These are phyloP conservation scores for Halictus quadricinctus DNA, from an alignment of 2,888 invertebrate species.

Conservation along the genomic window DNA sequence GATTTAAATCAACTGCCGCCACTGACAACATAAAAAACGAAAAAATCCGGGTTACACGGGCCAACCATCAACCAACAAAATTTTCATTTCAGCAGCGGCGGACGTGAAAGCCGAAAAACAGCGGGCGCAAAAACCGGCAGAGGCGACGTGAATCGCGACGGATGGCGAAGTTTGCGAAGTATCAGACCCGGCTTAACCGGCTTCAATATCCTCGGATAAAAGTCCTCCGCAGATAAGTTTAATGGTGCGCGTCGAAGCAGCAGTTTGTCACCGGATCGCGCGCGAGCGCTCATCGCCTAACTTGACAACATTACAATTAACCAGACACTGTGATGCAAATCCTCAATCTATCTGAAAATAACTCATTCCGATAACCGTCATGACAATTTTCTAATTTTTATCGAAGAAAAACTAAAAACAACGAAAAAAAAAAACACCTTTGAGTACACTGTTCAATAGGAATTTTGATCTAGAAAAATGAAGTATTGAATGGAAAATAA, in stretches of 20 bases:
- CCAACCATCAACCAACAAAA: background rate
- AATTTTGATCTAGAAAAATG: background rate
- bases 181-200: conserved; percentile 27
- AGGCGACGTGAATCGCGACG: background rate
- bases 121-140: background rate
- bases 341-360: background rate
- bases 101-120: background rate
- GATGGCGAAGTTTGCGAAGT: conserved; percentile 16
- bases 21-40: background rate
- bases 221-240: conserved; percentile 47
- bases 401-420: background rate
- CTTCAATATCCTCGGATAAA: conserved; percentile 41
- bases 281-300: conserved; percentile 16
- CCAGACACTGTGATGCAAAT: conserved; percentile 5
- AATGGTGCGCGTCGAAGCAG: conserved; percentile 39
- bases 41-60: background rate
- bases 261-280: conserved; percentile 52
- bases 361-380: background rate
- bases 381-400: background rate
- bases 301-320: conserved; percentile 57
- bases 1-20: background rate
- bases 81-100: background rate
- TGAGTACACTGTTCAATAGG: background rate
- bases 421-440: background rate
- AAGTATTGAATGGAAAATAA: background rate